These are phyloP conservation scores for Kryptolebias ocellatus DNA, from an alignment of 2,797 vertebrate genomes.

Conservation along the genomic window DNA sequence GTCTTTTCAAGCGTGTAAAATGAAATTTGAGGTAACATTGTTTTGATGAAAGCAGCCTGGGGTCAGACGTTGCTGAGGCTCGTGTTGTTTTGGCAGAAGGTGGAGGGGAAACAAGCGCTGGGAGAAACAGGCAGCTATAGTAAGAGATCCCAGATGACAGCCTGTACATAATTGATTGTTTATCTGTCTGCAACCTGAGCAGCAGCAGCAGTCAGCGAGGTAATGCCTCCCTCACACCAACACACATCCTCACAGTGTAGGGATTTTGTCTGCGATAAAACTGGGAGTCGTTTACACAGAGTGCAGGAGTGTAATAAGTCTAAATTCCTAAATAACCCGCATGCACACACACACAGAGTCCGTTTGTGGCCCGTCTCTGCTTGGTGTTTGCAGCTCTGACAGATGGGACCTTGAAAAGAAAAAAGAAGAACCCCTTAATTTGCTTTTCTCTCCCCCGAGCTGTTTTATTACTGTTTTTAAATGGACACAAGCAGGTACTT, in stretches of 20 bases:
- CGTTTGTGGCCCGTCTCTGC: conserved; percentile 39
- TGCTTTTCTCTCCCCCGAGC: conserved; percentile 46
- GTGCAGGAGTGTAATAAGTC: conserved; percentile 28
- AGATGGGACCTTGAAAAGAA: conserved; percentile 71
- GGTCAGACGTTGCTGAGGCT: conserved; percentile 38
- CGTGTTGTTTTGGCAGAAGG: conserved; percentile 56
- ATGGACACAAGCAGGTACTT: conserved; percentile 45
- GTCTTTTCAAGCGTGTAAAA: conserved; percentile 11
- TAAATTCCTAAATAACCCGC: conserved; percentile 43
- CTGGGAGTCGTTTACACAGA: conserved; percentile 33
- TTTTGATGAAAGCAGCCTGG: conserved; percentile 28
- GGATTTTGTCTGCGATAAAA: conserved; percentile 46
- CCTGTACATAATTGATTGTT: conserved; percentile 84
- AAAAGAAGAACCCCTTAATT: conserved; percentile 34
- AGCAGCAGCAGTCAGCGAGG: conserved; percentile 52
- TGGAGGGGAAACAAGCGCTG: conserved; percentile 44
- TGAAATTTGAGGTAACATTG: conserved; percentile 13
- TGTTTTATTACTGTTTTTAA: conserved; percentile 54
- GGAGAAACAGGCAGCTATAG: conserved; percentile 33
- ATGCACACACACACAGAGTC: conserved; percentile 7
- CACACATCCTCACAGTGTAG: conserved; percentile 9
- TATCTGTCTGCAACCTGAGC: conserved; percentile 76
- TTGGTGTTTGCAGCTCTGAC: conserved; percentile 46
- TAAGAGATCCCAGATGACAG: conserved; percentile 68
- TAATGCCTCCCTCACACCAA: conserved; percentile 31